Conservation (phyloP, 1,140 invertebrate genomes). For the Penaeus indicus region DNA sequence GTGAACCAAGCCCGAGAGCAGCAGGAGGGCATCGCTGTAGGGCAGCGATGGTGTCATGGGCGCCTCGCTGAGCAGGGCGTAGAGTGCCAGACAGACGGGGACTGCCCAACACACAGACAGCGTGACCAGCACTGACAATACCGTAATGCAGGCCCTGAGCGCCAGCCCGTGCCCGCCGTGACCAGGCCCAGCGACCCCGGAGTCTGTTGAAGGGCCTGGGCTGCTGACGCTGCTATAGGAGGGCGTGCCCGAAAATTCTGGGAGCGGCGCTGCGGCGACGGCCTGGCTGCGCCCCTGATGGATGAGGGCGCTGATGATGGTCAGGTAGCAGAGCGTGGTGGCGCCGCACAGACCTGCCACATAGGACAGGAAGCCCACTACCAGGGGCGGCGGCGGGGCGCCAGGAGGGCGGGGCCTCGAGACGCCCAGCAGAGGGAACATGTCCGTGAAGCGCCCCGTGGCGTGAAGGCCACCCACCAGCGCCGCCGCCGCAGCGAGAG, state of each 20-base stretch:
- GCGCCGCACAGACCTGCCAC: slow-evolving; percentile 12
- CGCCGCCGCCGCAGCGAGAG: background rate
- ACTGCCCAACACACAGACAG: slow-evolving; percentile 34
- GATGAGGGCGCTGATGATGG: background rate
- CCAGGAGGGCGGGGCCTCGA: background rate
- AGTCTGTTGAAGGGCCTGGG: background rate
- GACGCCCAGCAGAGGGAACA: slow-evolving; percentile 1
- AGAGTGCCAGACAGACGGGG: slow-evolving; percentile 24
- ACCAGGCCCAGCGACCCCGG: background rate
- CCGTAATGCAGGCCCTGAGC: slow-evolving; percentile 32
- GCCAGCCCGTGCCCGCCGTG: slow-evolving; percentile 5
- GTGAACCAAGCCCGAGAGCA: slow-evolving; percentile 34
- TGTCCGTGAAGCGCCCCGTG: slow-evolving; percentile 2
- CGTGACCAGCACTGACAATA: slow-evolving; percentile 35
- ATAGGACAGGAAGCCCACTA: slow-evolving; percentile 16
- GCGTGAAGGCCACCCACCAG: slow-evolving; percentile 28
- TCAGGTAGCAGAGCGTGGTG: slow-evolving; percentile 1
- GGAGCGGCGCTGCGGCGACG: background rate
- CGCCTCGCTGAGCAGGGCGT: background rate
- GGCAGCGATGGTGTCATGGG: slow-evolving; percentile 8
- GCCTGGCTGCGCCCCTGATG: background rate
- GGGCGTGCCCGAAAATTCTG: background rate
- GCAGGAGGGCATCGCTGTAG: slow-evolving; percentile 41
- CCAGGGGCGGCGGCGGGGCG: background rate
- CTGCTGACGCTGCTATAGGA: background rate